Evolutionary conservation across 2,797 vertebrate genomes (phyloP), one percentile per base, ranked within the genome.

Genomic region (Girardinus metallicus): DNA sequence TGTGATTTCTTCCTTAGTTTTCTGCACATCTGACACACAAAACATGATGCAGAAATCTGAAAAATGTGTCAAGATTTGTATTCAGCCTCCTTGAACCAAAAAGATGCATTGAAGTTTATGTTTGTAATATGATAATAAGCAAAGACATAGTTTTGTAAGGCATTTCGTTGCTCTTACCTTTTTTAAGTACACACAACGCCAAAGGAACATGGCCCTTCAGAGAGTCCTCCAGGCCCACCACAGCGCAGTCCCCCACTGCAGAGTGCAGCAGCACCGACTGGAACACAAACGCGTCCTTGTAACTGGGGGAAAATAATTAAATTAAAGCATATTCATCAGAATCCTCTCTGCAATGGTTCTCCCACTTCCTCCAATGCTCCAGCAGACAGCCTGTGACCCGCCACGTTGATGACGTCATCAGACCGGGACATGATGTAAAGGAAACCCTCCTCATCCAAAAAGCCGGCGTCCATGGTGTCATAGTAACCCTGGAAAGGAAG

Each of bases 361-460:
- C 81, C 13, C 91, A 99, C 98, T 97, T 99, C 98, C 89, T 99
- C 98, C 87, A 99, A 88, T 0, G 98, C 97, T 2, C 98, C 98
- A 11, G 97, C 94, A 21, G 98, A 99, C 89, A 99, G 94, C 87
- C 98, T 97, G 92, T 99, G 98, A 49, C 98, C 98, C 0, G 98
- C 98, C 90, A 99, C 96, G 46, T 99, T 99, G 93, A 99, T 99
- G 89, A 99, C 98, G 70, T 99, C 98, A 90, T 99, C 98, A 79
- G 97, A 97, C 36, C 98, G 96, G 74, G 98, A 98, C 95, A 99
- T 96, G 70, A 99, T 97, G 82, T 99, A 98, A 0, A 99, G 79
- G 85, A 98, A 99, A 23, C 96, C 97, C 78, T 98, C 95, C 83
- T 98, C 96, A 68, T 99, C 97, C 90, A 97, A 90, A 44, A 96